Conservation (phyloP, 2,113 vertebrate species). For the Sterna hirundo region DNA sequence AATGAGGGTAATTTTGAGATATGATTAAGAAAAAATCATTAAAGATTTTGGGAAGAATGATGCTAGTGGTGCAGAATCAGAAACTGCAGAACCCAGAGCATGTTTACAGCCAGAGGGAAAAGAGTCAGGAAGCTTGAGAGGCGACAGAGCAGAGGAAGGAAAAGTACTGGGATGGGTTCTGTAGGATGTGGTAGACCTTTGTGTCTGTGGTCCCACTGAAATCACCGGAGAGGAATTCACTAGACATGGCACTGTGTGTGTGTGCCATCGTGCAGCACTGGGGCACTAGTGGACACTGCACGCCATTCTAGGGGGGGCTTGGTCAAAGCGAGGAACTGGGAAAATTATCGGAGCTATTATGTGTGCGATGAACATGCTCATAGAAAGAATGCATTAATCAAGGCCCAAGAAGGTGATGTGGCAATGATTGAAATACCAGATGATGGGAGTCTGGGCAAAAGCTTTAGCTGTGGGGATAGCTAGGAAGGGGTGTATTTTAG, state of each 20-base stretch:
- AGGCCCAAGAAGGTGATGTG: neutral
- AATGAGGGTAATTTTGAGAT: neutral
- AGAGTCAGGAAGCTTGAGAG: neutral
- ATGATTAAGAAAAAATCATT: neutral
- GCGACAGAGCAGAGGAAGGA: neutral
- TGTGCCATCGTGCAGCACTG: neutral
- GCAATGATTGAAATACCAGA: constrained; percentile 11
- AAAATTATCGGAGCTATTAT: neutral
- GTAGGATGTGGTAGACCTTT: neutral
- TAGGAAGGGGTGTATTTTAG: neutral
- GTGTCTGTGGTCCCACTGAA: neutral
- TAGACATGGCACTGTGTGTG: neutral
- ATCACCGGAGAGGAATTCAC: neutral
- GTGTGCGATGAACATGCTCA: neutral
- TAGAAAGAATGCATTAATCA: neutral
- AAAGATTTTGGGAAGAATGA: neutral
- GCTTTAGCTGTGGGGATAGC: neutral
- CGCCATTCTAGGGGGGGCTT: accelerated
- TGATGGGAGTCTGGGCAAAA: neutral
- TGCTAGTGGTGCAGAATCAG: neutral
- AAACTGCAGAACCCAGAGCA: neutral
- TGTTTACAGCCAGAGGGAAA: neutral
- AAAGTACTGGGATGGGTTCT: neutral
- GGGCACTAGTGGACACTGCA: neutral
- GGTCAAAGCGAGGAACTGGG: neutral